Evolutionary conservation across 2,113 vertebrate genomes (phyloP).

Genomic region (Macquaria ambigua): DNA sequence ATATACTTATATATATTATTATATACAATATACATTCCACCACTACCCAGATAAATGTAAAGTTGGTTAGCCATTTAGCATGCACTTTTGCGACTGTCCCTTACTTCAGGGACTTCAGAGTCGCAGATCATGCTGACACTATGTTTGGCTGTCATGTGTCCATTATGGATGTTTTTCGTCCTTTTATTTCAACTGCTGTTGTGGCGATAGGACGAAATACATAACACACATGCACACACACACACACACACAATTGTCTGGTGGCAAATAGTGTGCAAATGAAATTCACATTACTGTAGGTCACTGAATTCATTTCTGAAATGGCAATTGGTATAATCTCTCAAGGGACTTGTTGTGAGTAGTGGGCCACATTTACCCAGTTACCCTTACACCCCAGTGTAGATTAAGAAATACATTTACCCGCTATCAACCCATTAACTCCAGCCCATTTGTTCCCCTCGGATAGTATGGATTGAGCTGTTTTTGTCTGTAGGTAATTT

Average conservation of each 20-base stretch:
- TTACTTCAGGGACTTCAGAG: neutral
- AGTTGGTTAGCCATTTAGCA: neutral
- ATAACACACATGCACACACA: slow-evolving; percentile 4
- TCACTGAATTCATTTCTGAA: slow-evolving; percentile 96
- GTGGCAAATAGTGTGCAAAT: slow-evolving; percentile 86
- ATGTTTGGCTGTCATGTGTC: slow-evolving; percentile 9
- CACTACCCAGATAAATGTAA: neutral
- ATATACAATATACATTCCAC: neutral
- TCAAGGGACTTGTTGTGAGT: slow-evolving; percentile 86
- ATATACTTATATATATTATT: neutral
- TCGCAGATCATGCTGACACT: slow-evolving; percentile 12
- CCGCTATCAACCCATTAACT: slow-evolving; percentile 67
- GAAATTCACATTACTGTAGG: slow-evolving; percentile 92
- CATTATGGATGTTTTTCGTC: slow-evolving; percentile 19
- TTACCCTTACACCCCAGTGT: slow-evolving; percentile 82
- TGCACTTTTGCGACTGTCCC: neutral
- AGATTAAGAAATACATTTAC: slow-evolving; percentile 85
- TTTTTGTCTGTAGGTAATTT: slow-evolving; percentile 59
- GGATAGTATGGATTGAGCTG: slow-evolving; percentile 48
- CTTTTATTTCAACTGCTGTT: slow-evolving; percentile 25
- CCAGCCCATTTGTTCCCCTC: slow-evolving; percentile 49
- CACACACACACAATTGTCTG: slow-evolving; percentile 41
- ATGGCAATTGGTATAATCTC: slow-evolving; percentile 91
- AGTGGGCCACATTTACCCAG: slow-evolving; percentile 80
- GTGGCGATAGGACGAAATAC: neutral